Evolutionary conservation across 2,888 invertebrate species (phyloP), one percentile per base, ranked within the genome.

Genomic region (Mesochorus sp.): DNA sequence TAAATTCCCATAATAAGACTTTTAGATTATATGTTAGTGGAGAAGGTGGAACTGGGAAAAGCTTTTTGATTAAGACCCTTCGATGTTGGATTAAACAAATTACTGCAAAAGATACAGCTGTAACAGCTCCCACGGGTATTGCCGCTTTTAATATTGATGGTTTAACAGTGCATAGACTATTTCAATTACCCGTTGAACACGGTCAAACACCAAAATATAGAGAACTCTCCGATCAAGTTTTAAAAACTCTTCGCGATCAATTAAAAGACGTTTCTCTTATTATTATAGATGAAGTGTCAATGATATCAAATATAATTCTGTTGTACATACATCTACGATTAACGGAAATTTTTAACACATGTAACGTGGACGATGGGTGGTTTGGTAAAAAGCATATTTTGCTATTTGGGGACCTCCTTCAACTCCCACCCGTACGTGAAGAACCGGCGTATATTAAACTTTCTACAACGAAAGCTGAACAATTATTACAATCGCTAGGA

Each of bases 141-240:
- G 85, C 86, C 37, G 86, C 64, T 85, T 86, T 85, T 57, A 86
- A 86, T 77, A 82, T 87, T 3, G 82, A 85, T 57, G 86, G 86
- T 51, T 76, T 87, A 57, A 87, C 86, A 59, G 79, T 86, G 28
- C 84, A 87, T 67, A 80, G 26, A 0, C 26, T 51, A 12, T 28
- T 51, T 17, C 47, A 47, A 47, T 47, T 47, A 39, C 31, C 55
- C 31, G 10, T 55, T n/a, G 34, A 28, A 34, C 55, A 55, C n/a
- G 55, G 55, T 17, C 12, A 55, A 19, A 55, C 34, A 8, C 55
- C 55, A 17, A 55, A 55, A 21, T 55, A 55, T 10, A 55, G 19
- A 17, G 55, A 28, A 34, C 34, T 55, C 34, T 55, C 55, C 10
- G 55, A 55, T 55, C 2, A 3, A 17, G 34, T 55, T 14, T 14